phyloP scores from a whole-genome alignment of 2,797 vertebrate species.

The Chrysocyon brachyurus region DNA sequence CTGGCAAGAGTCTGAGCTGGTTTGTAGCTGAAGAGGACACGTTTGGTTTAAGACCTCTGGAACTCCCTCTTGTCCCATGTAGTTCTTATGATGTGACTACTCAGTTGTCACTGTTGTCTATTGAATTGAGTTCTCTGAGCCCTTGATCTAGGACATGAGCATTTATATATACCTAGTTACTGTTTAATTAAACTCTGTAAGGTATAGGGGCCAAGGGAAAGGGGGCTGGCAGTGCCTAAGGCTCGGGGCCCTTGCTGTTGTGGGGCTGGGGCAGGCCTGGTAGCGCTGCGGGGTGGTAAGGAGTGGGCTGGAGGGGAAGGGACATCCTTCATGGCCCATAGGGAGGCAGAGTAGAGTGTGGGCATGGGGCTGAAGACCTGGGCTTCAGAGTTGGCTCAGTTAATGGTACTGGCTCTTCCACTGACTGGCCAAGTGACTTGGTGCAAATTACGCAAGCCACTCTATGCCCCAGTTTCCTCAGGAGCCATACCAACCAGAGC shows the following conservation, averaged over 20 bases:
- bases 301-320: too few relatives aligned
- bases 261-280: neutral
- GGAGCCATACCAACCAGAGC: neutral
- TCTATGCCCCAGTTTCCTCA: neutral
- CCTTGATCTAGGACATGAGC: neutral
- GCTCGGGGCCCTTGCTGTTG: neutral
- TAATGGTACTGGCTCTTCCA: neutral
- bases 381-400: neutral
- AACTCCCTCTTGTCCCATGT: neutral
- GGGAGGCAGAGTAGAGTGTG: neutral
- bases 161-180: conserved; percentile 36
- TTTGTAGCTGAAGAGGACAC: neutral
- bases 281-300: neutral
- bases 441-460: neutral
- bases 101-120: neutral
- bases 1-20: rapidly evolving
- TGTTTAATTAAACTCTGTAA: conserved; percentile 22
- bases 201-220: neutral
- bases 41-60: neutral
- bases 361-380: neutral
- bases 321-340: too few relatives aligned
- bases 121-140: conserved; percentile 40
- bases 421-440: neutral
- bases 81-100: neutral
- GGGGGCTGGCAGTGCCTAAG: neutral